Evolutionary conservation across 2,113 vertebrate genomes (phyloP).

Genomic region (Nyctibius bracteatus): DNA sequence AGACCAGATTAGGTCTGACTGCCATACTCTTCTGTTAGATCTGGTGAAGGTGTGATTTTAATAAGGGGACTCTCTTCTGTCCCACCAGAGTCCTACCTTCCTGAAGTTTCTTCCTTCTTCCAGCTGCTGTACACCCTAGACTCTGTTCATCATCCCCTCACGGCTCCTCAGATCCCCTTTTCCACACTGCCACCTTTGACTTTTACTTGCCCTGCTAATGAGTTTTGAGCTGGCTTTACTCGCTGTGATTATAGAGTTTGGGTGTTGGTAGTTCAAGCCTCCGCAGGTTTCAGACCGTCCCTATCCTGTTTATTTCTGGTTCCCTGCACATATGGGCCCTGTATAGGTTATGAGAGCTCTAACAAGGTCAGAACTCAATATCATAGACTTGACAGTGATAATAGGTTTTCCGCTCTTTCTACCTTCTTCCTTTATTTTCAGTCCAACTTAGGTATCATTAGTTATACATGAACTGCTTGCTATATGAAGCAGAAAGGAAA

Average conservation of each 20-base stretch:
- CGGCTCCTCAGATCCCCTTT: not conserved
- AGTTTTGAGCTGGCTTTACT: not conserved
- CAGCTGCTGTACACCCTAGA: not conserved
- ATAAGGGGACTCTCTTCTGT: not conserved
- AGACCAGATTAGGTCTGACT: not conserved
- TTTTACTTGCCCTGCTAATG: not conserved
- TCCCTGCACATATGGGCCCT: not conserved
- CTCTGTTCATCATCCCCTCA: not conserved
- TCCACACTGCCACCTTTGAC: not conserved
- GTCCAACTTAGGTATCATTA: not conserved
- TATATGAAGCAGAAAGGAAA: not conserved
- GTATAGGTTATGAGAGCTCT: not conserved
- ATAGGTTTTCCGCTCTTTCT: not conserved
- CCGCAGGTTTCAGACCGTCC: not conserved
- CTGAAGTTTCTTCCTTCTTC: not conserved
- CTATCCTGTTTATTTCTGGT: not conserved
- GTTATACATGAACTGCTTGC: not conserved
- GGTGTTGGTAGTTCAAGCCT: not conserved
- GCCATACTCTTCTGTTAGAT: not conserved
- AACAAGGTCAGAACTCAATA: not conserved
- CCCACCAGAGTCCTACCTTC: not conserved
- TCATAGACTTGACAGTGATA: not conserved
- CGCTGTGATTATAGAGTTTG: not conserved
- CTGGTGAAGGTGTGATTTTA: not conserved
- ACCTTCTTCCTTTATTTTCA: not conserved